A percentile compares a stretch with the other conserved stretches of the same genome.
These are phyloP conservation scores for Platichthys stellatus DNA, from an alignment of 2,113 vertebrate genomes.

Conservation along the genomic window DNA sequence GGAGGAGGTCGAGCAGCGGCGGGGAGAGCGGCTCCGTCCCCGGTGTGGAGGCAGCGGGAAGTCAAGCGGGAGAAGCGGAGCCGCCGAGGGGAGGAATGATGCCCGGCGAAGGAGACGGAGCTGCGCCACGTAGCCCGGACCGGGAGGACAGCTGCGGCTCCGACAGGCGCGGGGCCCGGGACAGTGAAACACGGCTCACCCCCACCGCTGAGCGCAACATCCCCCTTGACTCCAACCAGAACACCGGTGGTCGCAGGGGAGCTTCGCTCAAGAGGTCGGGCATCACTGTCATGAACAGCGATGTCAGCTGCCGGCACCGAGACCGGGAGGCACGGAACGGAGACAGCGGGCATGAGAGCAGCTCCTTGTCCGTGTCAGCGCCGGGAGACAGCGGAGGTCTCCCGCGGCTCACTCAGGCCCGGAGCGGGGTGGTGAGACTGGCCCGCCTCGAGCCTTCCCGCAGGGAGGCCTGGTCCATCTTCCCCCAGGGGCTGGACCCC, in stretches of 20 bases:
- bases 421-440: slow-evolving; percentile 80
- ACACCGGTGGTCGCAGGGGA: not conserved
- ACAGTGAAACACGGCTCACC: not conserved
- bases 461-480: slow-evolving; percentile 91
- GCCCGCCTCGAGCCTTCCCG: slow-evolving; percentile 79
- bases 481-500: slow-evolving; percentile 79
- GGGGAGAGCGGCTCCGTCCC: slow-evolving; percentile 39
- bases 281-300: not conserved
- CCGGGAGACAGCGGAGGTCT: slow-evolving; percentile 34
- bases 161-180: slow-evolving; percentile 12
- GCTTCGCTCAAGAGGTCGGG: not conserved
- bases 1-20: slow-evolving; percentile 55
- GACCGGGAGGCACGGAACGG: slow-evolving; percentile 37
- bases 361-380: not conserved
- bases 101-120: slow-evolving; percentile 48
- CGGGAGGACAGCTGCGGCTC: slow-evolving; percentile 3
- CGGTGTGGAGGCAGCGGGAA: slow-evolving; percentile 1
- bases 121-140: slow-evolving; percentile 69
- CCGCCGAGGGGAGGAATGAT: slow-evolving; percentile 11
- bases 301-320: slow-evolving; percentile 17
- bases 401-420: slow-evolving; percentile 76
- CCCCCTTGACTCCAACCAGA: not conserved
- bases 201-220: no score
- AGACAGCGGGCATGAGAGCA: slow-evolving; percentile 9
- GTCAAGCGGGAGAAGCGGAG: slow-evolving; percentile 7